A percentile compares a stretch with the other conserved stretches of the same genome.
These are phyloP conservation scores for Oxytorus armatus DNA, from an alignment of 2,888 invertebrate species.

Conservation along the genomic window DNA sequence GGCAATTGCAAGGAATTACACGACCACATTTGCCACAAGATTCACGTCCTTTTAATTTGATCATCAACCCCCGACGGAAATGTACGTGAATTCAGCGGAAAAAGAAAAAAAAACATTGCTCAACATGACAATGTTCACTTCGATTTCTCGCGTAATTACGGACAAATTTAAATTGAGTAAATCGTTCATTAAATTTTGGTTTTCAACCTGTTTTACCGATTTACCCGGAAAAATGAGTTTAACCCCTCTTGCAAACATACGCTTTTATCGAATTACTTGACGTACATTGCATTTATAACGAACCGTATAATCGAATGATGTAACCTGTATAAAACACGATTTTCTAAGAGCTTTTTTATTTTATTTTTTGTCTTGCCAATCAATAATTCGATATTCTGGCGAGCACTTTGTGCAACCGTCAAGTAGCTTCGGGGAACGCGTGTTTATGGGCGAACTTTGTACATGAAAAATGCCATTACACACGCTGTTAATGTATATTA, in stretches of 20 bases:
- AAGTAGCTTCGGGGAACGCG: constrained; percentile 5
- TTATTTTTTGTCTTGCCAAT: constrained; percentile 19
- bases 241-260: constrained; percentile 7
- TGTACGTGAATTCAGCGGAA: too few species aligned
- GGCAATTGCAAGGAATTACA: not conserved
- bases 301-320: constrained; percentile 23
- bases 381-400: constrained; percentile 48
- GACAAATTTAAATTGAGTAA: too few species aligned
- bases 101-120: too few species aligned
- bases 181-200: not conserved
- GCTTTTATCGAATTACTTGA: constrained; percentile 13
- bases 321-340: constrained; percentile 8
- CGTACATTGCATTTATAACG: constrained; percentile 11
- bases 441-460: not conserved
- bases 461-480: constrained; percentile 26
- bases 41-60: not conserved
- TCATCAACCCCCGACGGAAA: too few species aligned
- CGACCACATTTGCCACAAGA: too few species aligned
- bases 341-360: constrained; percentile 37
- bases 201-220: not conserved
- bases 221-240: not conserved
- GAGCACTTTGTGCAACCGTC: constrained; percentile 38
- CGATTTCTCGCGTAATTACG: too few species aligned
- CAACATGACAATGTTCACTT: too few species aligned
- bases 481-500: constrained; percentile 12